A percentile compares a stretch with the other conserved stretches of the same genome.
Evolutionary conservation across 1,140 invertebrate genomes (phyloP).

Genomic region (Drosophila rhopaloa): DNA sequence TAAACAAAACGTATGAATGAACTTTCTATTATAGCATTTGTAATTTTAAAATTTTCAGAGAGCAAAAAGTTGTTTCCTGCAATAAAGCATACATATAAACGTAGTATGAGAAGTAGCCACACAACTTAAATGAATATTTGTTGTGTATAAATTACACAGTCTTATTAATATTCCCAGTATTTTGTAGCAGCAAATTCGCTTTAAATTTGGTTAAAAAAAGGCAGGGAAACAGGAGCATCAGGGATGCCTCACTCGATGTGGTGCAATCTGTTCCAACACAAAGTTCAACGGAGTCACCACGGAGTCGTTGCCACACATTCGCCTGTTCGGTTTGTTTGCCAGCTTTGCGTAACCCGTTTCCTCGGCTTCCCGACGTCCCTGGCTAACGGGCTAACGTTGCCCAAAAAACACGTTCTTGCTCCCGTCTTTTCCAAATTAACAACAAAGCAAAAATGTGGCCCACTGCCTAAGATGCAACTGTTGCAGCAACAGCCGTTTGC

Average conservation of each 20-base stretch:
- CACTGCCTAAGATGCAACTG: slow-evolving; percentile 56
- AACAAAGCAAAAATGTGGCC: slow-evolving; percentile 50
- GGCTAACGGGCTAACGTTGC: slow-evolving; percentile 5
- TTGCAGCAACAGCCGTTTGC: slow-evolving; percentile 29
- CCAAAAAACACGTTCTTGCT: slow-evolving; percentile 56
- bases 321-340: slow-evolving; percentile 13
- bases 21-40: too few species aligned
- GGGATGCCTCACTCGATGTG: slow-evolving; percentile 29
- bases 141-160: too few species aligned
- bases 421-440: slow-evolving; percentile 58
- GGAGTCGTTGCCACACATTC: slow-evolving; percentile 43
- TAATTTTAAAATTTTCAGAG: too few species aligned
- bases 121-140: too few species aligned
- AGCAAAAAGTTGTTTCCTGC: too few species aligned
- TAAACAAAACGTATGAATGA: too few species aligned
- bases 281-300: slow-evolving; percentile 35
- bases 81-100: too few species aligned
- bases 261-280: slow-evolving; percentile 35
- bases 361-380: slow-evolving; percentile 8
- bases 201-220: too few species aligned
- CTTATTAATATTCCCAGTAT: too few species aligned
- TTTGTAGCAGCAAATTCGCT: too few species aligned
- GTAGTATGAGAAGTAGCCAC: too few species aligned
- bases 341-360: slow-evolving; percentile 53
- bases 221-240: not conserved